A percentile compares a stretch with the other conserved stretches of the same genome.
phyloP scores from a whole-genome alignment of 2,888 invertebrate genomes.

The Cerastoderma edule region DNA sequence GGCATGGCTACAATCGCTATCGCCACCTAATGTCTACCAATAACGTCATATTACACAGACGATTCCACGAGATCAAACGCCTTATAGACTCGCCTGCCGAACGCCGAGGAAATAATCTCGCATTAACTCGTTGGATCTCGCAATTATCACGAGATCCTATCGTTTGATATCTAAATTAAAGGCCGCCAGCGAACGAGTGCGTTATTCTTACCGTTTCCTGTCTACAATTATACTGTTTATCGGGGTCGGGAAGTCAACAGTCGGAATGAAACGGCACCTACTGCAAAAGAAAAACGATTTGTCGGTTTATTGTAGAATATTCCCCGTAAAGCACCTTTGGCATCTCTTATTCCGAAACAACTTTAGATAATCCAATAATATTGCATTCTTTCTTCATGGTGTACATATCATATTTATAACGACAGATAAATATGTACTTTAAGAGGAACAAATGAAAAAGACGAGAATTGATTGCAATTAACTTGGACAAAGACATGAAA shows the following conservation, averaged over 20 bases:
- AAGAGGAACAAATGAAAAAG: no score
- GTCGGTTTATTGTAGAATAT: not conserved
- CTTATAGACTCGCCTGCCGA: constrained; percentile 12
- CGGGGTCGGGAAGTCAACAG: not conserved
- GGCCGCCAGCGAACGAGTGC: constrained; percentile 6
- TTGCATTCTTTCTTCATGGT: not conserved
- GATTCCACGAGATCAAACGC: constrained; percentile 18
- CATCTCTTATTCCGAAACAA: not conserved
- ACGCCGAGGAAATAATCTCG: constrained; percentile 17
- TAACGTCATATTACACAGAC: no score
- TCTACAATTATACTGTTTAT: constrained; percentile 19
- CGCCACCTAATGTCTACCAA: no score
- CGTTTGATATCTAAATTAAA: constrained; percentile 26
- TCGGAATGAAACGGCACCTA: not conserved
- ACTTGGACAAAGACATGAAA: no score
- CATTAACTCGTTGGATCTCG: constrained; percentile 24
- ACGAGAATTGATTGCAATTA: no score
- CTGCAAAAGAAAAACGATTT: not conserved
- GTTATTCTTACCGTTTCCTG: constrained; percentile 12
- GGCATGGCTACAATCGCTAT: no score
- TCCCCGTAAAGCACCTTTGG: not conserved
- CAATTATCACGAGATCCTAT: constrained; percentile 23
- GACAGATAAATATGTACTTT: no score
- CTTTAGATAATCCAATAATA: not conserved
- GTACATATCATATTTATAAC: not conserved